Conservation (phyloP, 1,140 invertebrate genomes). For the Mercenaria mercenaria region DNA sequence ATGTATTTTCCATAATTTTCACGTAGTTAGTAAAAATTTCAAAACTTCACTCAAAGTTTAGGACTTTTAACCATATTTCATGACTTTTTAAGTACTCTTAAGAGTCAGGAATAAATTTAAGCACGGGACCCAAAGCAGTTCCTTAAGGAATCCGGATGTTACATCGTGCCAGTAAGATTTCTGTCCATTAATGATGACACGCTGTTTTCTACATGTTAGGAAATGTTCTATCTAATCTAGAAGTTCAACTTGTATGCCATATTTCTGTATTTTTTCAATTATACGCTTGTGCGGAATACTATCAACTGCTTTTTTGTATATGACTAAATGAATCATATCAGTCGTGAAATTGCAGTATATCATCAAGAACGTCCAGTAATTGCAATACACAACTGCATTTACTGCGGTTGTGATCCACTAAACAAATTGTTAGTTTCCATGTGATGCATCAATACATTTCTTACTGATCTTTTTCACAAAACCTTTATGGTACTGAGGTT, state of each 20-base stretch:
- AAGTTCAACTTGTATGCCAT: neutral
- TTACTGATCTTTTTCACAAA: neutral
- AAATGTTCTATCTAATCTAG: neutral
- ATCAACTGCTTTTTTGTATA: conserved; percentile 3
- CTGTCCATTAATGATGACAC: neutral
- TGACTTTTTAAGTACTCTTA: no score
- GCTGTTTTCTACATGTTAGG: neutral
- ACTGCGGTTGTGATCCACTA: neutral
- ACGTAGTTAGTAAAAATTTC: no score
- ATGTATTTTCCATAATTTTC: no score
- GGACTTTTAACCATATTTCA: no score
- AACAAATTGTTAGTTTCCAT: neutral
- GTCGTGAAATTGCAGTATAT: neutral
- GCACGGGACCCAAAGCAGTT: neutral
- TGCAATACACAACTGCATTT: neutral
- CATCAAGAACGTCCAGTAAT: neutral
- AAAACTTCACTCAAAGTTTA: no score
- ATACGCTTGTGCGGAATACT: neutral
- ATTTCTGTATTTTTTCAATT: neutral
- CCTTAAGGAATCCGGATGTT: neutral
- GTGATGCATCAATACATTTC: neutral
- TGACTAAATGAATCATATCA: neutral
- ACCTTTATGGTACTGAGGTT: neutral
- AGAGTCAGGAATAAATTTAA: no score
- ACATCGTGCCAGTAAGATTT: neutral